Evolutionary conservation across 1,140 invertebrate genomes (phyloP).

Genomic region (Metopolophium dirhodum): DNA sequence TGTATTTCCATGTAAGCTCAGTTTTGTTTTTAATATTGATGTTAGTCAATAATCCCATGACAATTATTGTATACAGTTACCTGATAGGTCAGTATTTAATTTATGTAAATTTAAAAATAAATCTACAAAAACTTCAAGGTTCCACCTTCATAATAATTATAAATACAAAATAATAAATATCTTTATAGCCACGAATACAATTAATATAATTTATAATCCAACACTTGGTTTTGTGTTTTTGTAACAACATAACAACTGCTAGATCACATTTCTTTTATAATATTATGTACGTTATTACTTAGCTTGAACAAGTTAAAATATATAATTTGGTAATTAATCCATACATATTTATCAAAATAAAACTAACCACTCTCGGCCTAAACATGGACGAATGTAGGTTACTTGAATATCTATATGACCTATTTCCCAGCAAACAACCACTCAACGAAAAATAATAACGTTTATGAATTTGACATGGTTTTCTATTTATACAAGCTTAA

Average conservation of each 20-base stretch:
- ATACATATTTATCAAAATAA: background rate
- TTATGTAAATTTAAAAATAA: background rate
- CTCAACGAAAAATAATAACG: background rate
- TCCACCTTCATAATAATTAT: background rate
- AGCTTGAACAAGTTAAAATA: background rate
- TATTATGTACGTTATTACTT: background rate
- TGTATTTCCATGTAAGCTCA: no score
- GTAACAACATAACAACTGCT: background rate
- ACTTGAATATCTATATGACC: background rate
- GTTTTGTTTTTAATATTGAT: no score
- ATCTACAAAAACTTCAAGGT: background rate
- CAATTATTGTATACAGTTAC: no score
- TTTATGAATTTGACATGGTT: background rate
- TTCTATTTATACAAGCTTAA: background rate
- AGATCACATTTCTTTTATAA: background rate
- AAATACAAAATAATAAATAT: background rate
- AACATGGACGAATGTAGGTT: slow-evolving; percentile 3
- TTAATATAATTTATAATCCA: background rate
- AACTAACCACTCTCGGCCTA: background rate
- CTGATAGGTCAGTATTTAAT: background rate
- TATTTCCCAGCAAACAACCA: background rate
- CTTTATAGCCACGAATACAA: background rate
- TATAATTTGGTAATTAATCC: background rate
- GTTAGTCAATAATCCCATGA: no score
- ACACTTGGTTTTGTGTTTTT: background rate